Percentiles rank a stretch among this genome's conserved stretches.
phyloP scores from a whole-genome alignment of 2,113 vertebrate genomes.

The Sorex fumeus region DNA sequence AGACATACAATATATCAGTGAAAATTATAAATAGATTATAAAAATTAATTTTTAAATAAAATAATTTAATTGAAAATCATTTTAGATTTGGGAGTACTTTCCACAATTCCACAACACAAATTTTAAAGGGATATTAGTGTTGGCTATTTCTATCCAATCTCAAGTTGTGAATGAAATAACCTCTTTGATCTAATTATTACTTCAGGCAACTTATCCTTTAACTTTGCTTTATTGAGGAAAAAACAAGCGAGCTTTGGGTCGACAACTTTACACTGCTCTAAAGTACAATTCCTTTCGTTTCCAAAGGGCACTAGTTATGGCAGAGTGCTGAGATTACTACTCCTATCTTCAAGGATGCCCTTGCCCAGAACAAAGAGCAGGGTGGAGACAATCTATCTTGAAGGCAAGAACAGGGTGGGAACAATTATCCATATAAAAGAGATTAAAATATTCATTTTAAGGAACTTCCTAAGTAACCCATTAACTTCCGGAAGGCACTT shows the following conservation, averaged over 20 bases:
- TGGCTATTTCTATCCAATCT: slow-evolving; percentile 67
- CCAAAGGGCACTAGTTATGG: slow-evolving; percentile 53
- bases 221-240: slow-evolving; percentile 45
- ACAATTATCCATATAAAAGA: slow-evolving; percentile 26
- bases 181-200: slow-evolving; percentile 27
- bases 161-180: slow-evolving; percentile 51
- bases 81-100: slow-evolving; percentile 63
- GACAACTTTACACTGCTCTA: slow-evolving; percentile 29
- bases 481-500: neutral
- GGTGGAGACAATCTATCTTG: neutral
- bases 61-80: slow-evolving; percentile 44
- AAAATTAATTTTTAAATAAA: neutral
- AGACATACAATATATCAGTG: too few relatives aligned
- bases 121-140: slow-evolving; percentile 68
- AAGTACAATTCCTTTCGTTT: slow-evolving; percentile 62
- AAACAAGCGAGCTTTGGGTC: slow-evolving; percentile 62
- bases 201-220: neutral
- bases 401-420: slow-evolving; percentile 30
- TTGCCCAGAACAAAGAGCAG: slow-evolving; percentile 53
- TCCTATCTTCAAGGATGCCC: slow-evolving; percentile 37
- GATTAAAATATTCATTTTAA: slow-evolving; percentile 26
- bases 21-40: too few relatives aligned
- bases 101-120: slow-evolving; percentile 21
- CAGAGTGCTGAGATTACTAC: slow-evolving; percentile 35
- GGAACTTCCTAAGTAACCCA: slow-evolving; percentile 20